Evolutionary conservation across 1,140 invertebrate genomes (phyloP), one percentile per base, ranked within the genome.

Genomic region (Chymomyza costata): DNA sequence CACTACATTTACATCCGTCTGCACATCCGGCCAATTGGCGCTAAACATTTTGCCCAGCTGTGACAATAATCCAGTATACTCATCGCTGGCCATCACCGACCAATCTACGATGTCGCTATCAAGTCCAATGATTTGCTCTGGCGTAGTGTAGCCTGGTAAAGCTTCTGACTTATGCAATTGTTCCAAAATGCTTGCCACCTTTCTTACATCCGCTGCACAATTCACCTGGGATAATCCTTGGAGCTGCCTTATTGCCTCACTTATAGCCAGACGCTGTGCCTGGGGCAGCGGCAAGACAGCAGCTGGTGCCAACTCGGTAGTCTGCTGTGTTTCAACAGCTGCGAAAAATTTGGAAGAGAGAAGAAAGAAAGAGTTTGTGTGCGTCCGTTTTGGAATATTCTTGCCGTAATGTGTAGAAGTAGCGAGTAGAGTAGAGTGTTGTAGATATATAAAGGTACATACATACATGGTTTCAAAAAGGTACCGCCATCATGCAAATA

Each of bases 111-210:
- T 3, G 28, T 69, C 56, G 1, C 47, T 10, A 87, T 89, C 87
- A 43, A 88, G 11, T 57, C 85, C 73, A 38, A 83, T 31, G 56
- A 92, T 83, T 67, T 90, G 90, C 66, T 92, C 89, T 10, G 89
- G 85, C 0, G 91, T 92, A 17, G 90, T 47, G 1, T 89, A 88
- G 0, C 91, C 90, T 0, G 92, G 91, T 14, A 93, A 19, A 7
- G 67, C 61, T 30, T 62, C 54, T 1, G 21, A 15, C 0, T 16
- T 8, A 0, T 57, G 40, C 1, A 84, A 28, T 3, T 60, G 14
- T 15, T 45, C 18, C 17, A 84, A 19, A 28, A 59, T 57, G 1
- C 5, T 30, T 6, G 55, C 37, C 14, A 84, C 59, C 35, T 54
- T 30, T 1, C 43, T 18, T 8, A 56, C 55, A 43, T 82, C 61